Percentiles rank a stretch among this genome's conserved stretches.
phyloP scores from a whole-genome alignment of 1,140 invertebrate species.

The Cyrtorhinus lividipennis region DNA sequence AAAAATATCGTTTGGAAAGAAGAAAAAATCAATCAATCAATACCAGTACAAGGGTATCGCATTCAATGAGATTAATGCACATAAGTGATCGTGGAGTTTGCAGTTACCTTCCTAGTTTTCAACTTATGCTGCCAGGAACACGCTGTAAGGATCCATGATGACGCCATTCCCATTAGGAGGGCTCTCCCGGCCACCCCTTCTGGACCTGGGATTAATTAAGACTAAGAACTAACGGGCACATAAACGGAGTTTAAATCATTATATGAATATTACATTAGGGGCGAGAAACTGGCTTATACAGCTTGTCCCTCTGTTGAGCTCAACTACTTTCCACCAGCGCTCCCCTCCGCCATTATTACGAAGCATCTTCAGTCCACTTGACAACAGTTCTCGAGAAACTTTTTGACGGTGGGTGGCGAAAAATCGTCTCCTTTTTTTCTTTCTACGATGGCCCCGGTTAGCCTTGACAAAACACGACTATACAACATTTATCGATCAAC shows the following conservation, averaged over 20 bases:
- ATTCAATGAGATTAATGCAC: background rate
- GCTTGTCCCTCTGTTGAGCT: background rate
- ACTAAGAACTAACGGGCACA: conserved; percentile 15
- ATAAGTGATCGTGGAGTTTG: no score
- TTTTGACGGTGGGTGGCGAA: no score
- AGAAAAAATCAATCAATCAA: background rate
- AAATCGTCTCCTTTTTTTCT: no score
- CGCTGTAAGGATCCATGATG: conserved; percentile 2
- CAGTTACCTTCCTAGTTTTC: no score
- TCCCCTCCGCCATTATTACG: no score
- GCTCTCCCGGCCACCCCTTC: background rate
- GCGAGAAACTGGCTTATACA: background rate
- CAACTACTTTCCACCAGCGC: no score
- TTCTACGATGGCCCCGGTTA: no score
- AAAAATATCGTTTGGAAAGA: background rate
- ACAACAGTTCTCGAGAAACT: no score
- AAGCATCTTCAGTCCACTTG: no score
- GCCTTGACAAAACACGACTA: no score
- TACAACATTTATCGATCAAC: no score
- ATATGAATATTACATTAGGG: conserved; percentile 16
- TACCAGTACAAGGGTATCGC: background rate
- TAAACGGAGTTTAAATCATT: conserved; percentile 15
- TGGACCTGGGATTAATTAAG: conserved; percentile 5
- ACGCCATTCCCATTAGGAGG: conserved; percentile 13
- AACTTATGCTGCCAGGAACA: background rate